Evolutionary conservation across 1,140 invertebrate species (phyloP).

Genomic region (Macrotrachela quadricornifera): DNA sequence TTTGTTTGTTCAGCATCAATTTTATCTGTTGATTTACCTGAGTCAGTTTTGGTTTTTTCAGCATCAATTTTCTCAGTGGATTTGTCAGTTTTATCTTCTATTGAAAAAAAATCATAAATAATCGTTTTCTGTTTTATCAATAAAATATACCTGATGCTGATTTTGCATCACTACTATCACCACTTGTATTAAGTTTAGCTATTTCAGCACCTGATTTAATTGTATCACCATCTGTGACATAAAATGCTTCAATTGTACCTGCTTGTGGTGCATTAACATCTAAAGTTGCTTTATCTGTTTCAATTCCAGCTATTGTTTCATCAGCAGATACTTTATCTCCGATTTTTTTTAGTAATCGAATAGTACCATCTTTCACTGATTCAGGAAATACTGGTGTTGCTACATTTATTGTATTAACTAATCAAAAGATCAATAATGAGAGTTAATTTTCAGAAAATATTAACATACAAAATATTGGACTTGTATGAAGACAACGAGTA

Average conservation of each 20-base stretch:
- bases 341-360: slow-evolving; percentile 45
- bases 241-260: slow-evolving; percentile 66
- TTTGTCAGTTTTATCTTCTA: too few species aligned
- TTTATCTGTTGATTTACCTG: too few species aligned
- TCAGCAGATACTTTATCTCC: slow-evolving; percentile 76
- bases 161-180: not conserved
- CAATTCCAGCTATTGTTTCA: slow-evolving; percentile 86
- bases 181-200: slow-evolving; percentile 49
- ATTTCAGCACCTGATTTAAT: slow-evolving; percentile 53
- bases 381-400: slow-evolving; percentile 52
- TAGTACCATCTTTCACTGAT: slow-evolving; percentile 89
- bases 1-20: too few species aligned
- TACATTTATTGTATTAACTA: not conserved
- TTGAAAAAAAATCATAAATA: too few species aligned
- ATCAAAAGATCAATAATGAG: too few species aligned
- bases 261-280: slow-evolving; percentile 57
- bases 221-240: slow-evolving; percentile 66
- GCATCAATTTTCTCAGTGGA: too few species aligned
- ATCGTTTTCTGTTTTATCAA: too few species aligned
- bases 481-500: too few species aligned
- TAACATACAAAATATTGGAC: too few species aligned
- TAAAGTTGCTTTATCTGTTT: slow-evolving; percentile 71
- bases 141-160: not conserved
- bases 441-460: too few species aligned
- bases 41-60: too few species aligned